Evolutionary conservation across 2,888 invertebrate genomes (phyloP).

Genomic region (Pasiphila rectangulata): DNA sequence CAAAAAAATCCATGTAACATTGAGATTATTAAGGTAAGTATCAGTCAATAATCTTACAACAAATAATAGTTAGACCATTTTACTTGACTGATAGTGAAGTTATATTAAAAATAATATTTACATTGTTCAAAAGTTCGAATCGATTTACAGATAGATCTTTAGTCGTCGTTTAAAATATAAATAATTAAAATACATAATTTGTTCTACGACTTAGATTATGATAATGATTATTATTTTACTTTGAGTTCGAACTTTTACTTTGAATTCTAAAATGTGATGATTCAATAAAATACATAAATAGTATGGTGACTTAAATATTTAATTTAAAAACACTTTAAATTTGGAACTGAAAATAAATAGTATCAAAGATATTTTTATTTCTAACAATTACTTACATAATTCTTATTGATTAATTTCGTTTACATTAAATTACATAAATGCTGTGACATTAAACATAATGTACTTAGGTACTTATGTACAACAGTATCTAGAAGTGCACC

Average conservation of each 20-base stretch:
- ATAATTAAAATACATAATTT: slow-evolving; percentile 7
- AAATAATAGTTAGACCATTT: slow-evolving; percentile 58
- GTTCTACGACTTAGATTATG: slow-evolving; percentile 15
- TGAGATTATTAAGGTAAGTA: slow-evolving; percentile 69
- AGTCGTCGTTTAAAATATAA: slow-evolving; percentile 6
- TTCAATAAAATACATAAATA: slow-evolving; percentile 13
- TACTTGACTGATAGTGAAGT: slow-evolving; percentile 60
- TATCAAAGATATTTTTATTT: slow-evolving; percentile 23
- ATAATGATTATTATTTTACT: slow-evolving; percentile 5
- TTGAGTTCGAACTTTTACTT: slow-evolving; percentile 5
- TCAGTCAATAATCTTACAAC: slow-evolving; percentile 69
- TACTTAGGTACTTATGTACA: slow-evolving; percentile 50
- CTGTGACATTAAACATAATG: slow-evolving; percentile 46
- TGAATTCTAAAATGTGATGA: slow-evolving; percentile 1
- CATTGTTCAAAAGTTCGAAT: slow-evolving; percentile 28
- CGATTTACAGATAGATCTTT: background rate
- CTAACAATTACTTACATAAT: slow-evolving; percentile 23
- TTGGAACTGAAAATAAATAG: slow-evolving; percentile 11
- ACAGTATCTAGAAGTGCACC: slow-evolving; percentile 67
- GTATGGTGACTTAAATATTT: slow-evolving; percentile 7
- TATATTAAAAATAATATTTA: slow-evolving; percentile 52
- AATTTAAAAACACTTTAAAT: slow-evolving; percentile 9
- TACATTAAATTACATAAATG: slow-evolving; percentile 37
- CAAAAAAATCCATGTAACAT: slow-evolving; percentile 70
- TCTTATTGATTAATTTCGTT: slow-evolving; percentile 18